Base-by-base conservation (phyloP, 2,113 vertebrate genomes). In the Macquaria australasica region DNA sequence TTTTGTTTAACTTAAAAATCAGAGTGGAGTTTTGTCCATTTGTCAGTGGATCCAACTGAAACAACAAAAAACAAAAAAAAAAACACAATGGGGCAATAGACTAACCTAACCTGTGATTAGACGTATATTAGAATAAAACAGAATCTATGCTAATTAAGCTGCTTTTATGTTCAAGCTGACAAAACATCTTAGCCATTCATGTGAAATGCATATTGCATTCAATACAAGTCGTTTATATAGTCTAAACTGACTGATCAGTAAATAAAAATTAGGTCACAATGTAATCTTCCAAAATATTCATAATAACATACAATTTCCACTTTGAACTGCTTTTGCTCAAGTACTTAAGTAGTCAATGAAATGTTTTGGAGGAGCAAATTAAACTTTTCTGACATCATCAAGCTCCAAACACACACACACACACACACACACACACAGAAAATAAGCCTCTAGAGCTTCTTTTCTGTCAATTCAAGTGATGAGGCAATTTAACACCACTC, bases 161-260 rank as follows among this genome's bases (percentile, higher is more conserved):
- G 7, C n/a, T 55, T 83, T 71, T 70, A 81, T 56, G 55, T 43
- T 77, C 8, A 78, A 75, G 48, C 12, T 34, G 16, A 25, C 25
- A 73, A 73, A 55, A 81, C 28, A 55, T 64, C 3, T 21, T 20
- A 53, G 59, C 31, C 15, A 25, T 55, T 73, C 23, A 73, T 58
- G 60, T 66, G 48, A 45, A 43, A 56, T 58, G 4, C 5, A 67
- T 67, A 39, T 59, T 66, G 78, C 58, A 67, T 68, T 77, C 7
- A 62, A 73, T 66, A 63, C 16, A 51, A 73, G 18, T 50, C 41
- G 21, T 53, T 77, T 70, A 53, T 68, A 60, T 55, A 28, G 23
- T 23, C 18, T 56, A 67, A 72, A 51, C 0, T 0, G 2, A 39
- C 21, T 37, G 15, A 58, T 77, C 37, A 56, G 43, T 83, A 21